These are phyloP conservation scores for Petrocephalus sullivani DNA, from an alignment of 2,797 vertebrate genomes.

Conservation along the genomic window DNA sequence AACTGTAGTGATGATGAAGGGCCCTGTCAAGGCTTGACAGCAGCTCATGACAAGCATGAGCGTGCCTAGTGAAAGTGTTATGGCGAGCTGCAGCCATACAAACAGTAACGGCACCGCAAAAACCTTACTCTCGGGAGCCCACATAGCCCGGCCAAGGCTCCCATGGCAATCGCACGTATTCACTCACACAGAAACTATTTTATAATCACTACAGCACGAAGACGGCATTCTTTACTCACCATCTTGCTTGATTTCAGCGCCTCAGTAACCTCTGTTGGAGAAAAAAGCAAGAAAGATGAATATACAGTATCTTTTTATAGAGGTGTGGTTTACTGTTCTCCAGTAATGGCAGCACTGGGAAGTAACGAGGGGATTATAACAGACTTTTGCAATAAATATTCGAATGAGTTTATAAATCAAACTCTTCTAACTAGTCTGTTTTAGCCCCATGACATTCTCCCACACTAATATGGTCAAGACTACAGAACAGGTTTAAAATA, in stretches of 20 bases:
- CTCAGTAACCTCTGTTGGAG: constrained; percentile 71
- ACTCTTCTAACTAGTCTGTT: neutral
- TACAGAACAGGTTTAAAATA: neutral
- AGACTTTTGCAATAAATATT: neutral
- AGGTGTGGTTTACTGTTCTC: neutral
- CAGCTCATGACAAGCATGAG: neutral
- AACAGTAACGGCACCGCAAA: neutral
- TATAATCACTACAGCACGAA: neutral
- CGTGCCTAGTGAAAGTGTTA: neutral
- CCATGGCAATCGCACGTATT: neutral
- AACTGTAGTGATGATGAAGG: neutral
- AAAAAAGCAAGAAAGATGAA: constrained; percentile 24
- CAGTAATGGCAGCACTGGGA: neutral
- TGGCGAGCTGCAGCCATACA: neutral
- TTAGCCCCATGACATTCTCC: neutral
- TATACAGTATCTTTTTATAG: neutral
- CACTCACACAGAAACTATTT: neutral
- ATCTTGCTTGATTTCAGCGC: constrained; percentile 76
- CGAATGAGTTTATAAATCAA: neutral
- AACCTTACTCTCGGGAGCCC: neutral
- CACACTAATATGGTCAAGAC: neutral
- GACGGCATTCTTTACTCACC: constrained; percentile 66
- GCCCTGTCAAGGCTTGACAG: neutral
- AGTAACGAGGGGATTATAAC: neutral
- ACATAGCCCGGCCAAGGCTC: neutral